A percentile compares a stretch with the other conserved stretches of the same genome.
Conservation (phyloP, 2,888 invertebrate genomes). For the Herminia tarsipennalis region DNA sequence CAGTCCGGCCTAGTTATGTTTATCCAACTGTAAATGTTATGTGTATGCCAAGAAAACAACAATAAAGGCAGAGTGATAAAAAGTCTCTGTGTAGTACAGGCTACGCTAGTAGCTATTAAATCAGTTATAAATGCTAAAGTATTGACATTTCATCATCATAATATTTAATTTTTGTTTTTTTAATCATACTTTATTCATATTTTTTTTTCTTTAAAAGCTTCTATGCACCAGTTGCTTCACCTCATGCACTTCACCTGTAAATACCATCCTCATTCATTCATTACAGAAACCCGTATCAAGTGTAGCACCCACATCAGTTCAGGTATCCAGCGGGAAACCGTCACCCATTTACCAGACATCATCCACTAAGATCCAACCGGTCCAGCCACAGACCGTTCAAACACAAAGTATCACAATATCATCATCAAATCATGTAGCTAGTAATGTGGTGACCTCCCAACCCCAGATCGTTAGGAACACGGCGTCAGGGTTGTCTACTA, state of each 20-base stretch:
- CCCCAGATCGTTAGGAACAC: constrained; percentile 83
- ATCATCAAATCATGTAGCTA: constrained; percentile 77
- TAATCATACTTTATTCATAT: no score
- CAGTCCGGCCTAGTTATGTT: no score
- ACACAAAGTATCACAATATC: constrained; percentile 69
- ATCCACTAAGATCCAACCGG: constrained; percentile 92
- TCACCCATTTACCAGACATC: constrained; percentile 93
- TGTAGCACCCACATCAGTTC: constrained; percentile 92
- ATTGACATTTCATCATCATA: no score
- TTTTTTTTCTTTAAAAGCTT: no score
- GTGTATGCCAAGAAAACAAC: no score
- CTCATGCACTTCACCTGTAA: constrained; percentile 67
- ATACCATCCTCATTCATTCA: constrained; percentile 79
- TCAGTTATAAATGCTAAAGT: no score
- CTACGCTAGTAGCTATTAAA: no score
- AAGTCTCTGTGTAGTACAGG: no score
- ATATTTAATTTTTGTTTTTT: no score
- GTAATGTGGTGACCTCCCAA: constrained; percentile 79
- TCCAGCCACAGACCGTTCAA: constrained; percentile 90
- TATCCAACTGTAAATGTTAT: no score
- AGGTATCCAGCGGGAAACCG: constrained; percentile 87
- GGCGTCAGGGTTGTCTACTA: constrained; percentile 78
- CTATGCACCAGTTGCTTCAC: constrained; percentile 35
- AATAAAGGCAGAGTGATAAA: no score
- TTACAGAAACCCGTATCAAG: constrained; percentile 94